phyloP scores from a whole-genome alignment of 2,888 invertebrate genomes.

The Drosophila conformis region DNA sequence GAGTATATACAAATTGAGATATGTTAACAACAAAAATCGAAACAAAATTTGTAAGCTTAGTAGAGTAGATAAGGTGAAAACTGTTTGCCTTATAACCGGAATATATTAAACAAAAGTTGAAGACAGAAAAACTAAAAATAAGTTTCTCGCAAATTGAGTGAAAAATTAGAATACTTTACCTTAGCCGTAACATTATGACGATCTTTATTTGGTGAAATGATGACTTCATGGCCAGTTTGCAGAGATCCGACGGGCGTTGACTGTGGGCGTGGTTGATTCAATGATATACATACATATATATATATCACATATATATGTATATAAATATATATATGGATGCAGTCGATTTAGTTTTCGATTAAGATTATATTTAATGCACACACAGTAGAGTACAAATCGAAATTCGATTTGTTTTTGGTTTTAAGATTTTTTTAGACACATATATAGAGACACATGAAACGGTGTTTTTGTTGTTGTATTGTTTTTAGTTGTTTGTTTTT shows the following conservation, averaged over 20 bases:
- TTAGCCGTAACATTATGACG: slow-evolving; percentile 92
- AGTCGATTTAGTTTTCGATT: slow-evolving; percentile 42
- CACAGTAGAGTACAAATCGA: slow-evolving; percentile 6
- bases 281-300: slow-evolving; percentile 20
- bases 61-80: slow-evolving; percentile 17
- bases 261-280: slow-evolving; percentile 86
- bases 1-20: slow-evolving; percentile 5
- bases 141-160: slow-evolving; percentile 24
- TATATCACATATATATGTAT: neutral
- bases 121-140: slow-evolving; percentile 11
- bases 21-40: slow-evolving; percentile 3
- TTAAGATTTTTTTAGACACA: slow-evolving; percentile 49
- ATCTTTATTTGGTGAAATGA: slow-evolving; percentile 95
- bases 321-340: slow-evolving; percentile 50
- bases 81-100: slow-evolving; percentile 33
- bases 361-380: slow-evolving; percentile 30
- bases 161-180: slow-evolving; percentile 86
- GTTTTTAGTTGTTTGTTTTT: slow-evolving; percentile 32
- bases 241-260: slow-evolving; percentile 96
- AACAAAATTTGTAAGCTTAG: slow-evolving; percentile 21
- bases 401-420: neutral
- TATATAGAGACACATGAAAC: slow-evolving; percentile 60
- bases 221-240: slow-evolving; percentile 95
- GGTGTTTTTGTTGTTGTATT: slow-evolving; percentile 37
- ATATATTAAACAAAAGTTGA: slow-evolving; percentile 14